phyloP scores from a whole-genome alignment of 2,113 vertebrate species.

The Hippocampus abdominalis region DNA sequence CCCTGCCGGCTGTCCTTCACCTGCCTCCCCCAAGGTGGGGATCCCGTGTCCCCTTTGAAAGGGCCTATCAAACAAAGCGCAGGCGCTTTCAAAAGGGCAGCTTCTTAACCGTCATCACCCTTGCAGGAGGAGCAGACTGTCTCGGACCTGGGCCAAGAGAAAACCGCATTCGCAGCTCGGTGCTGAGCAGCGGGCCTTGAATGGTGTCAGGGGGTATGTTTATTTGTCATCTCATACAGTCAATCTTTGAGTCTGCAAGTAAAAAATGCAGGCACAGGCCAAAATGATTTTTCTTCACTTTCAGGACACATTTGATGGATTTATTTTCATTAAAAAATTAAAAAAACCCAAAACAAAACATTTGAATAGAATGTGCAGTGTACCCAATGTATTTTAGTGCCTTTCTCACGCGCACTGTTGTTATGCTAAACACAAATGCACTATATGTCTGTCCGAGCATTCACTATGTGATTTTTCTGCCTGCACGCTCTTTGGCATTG shows the following conservation, averaged over 20 bases:
- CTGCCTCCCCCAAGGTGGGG: conserved; percentile 37
- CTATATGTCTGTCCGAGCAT: neutral
- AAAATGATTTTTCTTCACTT: neutral
- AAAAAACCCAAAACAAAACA: too few relatives aligned
- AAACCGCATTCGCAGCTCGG: conserved; percentile 16
- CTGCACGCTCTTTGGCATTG: neutral
- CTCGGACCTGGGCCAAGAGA: conserved; percentile 25
- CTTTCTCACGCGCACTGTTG: neutral
- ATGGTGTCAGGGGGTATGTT: conserved; percentile 5
- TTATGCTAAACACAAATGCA: neutral
- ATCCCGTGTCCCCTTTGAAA: conserved; percentile 72
- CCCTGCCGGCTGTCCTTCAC: conserved; percentile 37
- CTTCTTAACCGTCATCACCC: conserved; percentile 45
- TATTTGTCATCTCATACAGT: conserved; percentile 10
- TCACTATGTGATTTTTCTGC: neutral
- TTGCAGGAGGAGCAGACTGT: conserved; percentile 41
- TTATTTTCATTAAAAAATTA: neutral
- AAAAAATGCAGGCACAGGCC: neutral
- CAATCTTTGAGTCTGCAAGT: neutral
- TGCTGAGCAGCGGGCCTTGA: neutral
- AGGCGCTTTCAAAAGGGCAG: conserved; percentile 48
- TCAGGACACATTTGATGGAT: neutral
- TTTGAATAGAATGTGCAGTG: neutral
- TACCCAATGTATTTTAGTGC: neutral
- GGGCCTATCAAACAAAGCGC: conserved; percentile 66